phyloP scores from a whole-genome alignment of 2,113 vertebrate genomes.

The Xenopus laevis region DNA sequence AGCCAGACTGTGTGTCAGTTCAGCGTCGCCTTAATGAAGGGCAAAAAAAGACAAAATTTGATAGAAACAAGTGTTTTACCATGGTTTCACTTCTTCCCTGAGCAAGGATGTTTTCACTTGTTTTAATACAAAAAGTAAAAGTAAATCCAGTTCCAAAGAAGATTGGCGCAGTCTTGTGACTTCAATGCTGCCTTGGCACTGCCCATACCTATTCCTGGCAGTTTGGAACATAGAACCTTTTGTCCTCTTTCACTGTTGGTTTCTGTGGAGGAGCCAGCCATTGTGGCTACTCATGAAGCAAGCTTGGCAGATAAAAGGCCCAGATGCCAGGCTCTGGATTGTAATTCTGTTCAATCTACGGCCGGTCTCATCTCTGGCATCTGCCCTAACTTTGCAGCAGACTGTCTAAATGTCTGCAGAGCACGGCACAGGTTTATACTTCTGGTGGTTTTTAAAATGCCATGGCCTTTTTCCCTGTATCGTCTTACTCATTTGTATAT shows the following conservation, averaged over 20 bases:
- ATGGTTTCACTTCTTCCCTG: slow-evolving; percentile 62
- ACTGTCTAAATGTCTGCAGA: slow-evolving; percentile 70
- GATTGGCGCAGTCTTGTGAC: slow-evolving; percentile 62
- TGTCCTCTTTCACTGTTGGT: slow-evolving; percentile 75
- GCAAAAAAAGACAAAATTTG: slow-evolving; percentile 47
- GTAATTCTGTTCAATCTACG: slow-evolving; percentile 72
- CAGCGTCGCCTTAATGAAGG: slow-evolving; percentile 32
- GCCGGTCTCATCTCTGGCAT: slow-evolving; percentile 73
- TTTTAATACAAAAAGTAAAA: slow-evolving; percentile 56
- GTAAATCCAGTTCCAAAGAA: slow-evolving; percentile 66
- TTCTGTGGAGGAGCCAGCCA: slow-evolving; percentile 71
- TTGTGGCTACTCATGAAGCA: slow-evolving; percentile 74
- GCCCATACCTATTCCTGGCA: slow-evolving; percentile 66
- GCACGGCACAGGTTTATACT: slow-evolving; percentile 71
- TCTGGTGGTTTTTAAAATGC: slow-evolving; percentile 65
- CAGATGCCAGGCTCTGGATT: slow-evolving; percentile 83
- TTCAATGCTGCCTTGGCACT: slow-evolving; percentile 71
- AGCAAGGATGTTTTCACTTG: slow-evolving; percentile 72
- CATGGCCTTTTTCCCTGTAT: slow-evolving; percentile 49
- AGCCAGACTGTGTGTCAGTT: slow-evolving; percentile 31
- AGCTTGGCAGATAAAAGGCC: slow-evolving; percentile 76
- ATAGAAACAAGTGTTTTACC: slow-evolving; percentile 52
- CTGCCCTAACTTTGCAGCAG: slow-evolving; percentile 74
- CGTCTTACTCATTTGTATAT: neutral
- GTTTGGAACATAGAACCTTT: slow-evolving; percentile 71